Percentiles rank a stretch among this genome's conserved stretches.
These are phyloP conservation scores for Tillus elongatus DNA, from an alignment of 2,888 invertebrate genomes.

Conservation along the genomic window DNA sequence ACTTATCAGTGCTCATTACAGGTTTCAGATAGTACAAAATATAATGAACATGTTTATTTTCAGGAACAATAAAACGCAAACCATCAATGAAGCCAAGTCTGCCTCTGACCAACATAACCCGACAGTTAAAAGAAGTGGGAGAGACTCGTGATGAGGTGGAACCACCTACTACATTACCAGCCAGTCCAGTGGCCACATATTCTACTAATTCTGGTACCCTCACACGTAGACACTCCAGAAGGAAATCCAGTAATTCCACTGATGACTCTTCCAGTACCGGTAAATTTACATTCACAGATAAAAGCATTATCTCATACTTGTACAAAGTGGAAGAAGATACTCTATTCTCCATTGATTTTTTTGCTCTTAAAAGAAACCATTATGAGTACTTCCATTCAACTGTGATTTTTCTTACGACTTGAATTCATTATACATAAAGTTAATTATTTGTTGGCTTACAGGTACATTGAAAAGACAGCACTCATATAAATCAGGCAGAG, in stretches of 20 bases:
- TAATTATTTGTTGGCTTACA: too few species aligned
- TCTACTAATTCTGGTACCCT: slow-evolving; percentile 39
- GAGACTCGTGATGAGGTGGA: slow-evolving; percentile 55
- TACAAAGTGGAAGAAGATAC: too few species aligned
- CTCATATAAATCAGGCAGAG: slow-evolving; percentile 42
- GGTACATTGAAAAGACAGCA: slow-evolving; percentile 54
- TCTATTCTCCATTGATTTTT: too few species aligned
- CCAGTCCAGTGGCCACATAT: slow-evolving; percentile 31
- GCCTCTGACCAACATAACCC: slow-evolving; percentile 81
- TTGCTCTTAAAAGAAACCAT: too few species aligned
- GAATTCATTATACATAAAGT: too few species aligned
- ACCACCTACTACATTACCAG: slow-evolving; percentile 36
- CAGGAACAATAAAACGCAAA: slow-evolving; percentile 83
- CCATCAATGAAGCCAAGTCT: slow-evolving; percentile 88
- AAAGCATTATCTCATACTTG: too few species aligned
- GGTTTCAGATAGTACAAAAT: background rate
- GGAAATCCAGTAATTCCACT: slow-evolving; percentile 39
- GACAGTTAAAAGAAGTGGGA: slow-evolving; percentile 81
- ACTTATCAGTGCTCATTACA: too few species aligned
- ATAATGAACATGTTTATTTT: slow-evolving; percentile 14
- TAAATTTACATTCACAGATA: too few species aligned
- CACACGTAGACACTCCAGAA: slow-evolving; percentile 47
- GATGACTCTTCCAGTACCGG: slow-evolving; percentile 40
- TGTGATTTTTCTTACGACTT: too few species aligned
- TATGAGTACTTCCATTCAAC: too few species aligned